Percentiles rank a stretch among this genome's conserved stretches.
These are phyloP conservation scores for Drosophila jambulina DNA, from an alignment of 1,140 invertebrate genomes.

Conservation along the genomic window DNA sequence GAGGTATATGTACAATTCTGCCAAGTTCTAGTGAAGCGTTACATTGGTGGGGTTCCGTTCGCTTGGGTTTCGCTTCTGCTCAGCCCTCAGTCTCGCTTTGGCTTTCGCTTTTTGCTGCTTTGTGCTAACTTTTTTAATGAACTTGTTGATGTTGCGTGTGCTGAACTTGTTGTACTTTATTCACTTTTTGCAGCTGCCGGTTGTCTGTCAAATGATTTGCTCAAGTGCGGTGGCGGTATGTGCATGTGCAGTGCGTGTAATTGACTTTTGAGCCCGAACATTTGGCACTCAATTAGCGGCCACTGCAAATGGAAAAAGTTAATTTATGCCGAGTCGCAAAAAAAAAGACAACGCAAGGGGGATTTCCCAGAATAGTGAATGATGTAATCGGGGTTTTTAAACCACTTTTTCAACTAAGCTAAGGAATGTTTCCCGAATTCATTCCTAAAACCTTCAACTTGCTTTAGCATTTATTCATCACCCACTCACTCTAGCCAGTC, in stretches of 20 bases:
- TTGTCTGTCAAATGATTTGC: conserved; percentile 67
- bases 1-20: conserved; percentile 33
- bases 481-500: background rate
- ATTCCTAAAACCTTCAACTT: background rate
- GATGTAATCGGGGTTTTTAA: background rate
- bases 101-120: conserved; percentile 43
- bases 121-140: conserved; percentile 69
- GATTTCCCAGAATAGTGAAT: background rate
- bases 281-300: conserved; percentile 60
- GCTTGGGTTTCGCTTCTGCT: conserved; percentile 55
- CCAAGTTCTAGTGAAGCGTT: conserved; percentile 77
- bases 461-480: conserved; percentile 7
- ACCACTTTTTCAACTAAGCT: background rate
- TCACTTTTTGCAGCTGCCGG: conserved; percentile 33
- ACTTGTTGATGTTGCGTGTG: conserved; percentile 75
- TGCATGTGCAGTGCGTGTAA: conserved; percentile 45
- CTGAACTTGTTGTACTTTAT: conserved; percentile 23
- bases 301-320: conserved; percentile 35
- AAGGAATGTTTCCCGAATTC: background rate
- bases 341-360: background rate
- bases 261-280: conserved; percentile 63
- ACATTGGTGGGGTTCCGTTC: conserved; percentile 68
- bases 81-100: conserved; percentile 11
- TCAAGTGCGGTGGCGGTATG: conserved; percentile 40
- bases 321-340: conserved; percentile 18